Evolutionary conservation across 2,113 vertebrate genomes (phyloP), one percentile per base, ranked within the genome.

Genomic region (Phaethon lepturus): DNA sequence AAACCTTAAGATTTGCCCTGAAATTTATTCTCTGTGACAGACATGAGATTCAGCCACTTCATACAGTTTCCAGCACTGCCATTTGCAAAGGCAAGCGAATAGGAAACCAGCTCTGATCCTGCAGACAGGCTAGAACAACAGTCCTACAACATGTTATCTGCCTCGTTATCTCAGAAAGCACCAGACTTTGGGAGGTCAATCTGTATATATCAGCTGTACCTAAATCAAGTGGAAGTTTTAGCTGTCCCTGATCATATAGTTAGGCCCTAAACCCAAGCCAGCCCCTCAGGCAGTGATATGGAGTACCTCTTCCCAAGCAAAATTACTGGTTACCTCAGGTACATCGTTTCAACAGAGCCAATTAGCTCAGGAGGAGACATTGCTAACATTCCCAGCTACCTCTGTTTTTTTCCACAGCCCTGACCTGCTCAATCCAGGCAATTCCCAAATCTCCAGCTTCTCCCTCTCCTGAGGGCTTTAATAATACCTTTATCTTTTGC

Each of bases 401-500:
- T 85, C 82, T 45, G 52, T 19, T 79, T 85, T 38, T 68, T 53
- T 91, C 82, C 47, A 69, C 67, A 83, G 75, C 8, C 2, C 72
- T 67, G 86, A 86, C 94, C 86, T 86, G 83, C 86, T 86, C 81
- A 79, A 68, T 66, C 73, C 13, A 89, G 56, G 47, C 79, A 90
- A 82, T 75, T 69, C 49, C 66, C 69, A 59, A 73, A 66, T 47
- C 68, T 75, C 49, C 73, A 94, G 75, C 60, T 89, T 75, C 83
- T 86, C 67, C 16, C 63, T 93, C 85, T 93, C 89, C 69, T 31
- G 44, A 69, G 77, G 33, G 44, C 47, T 95, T 88, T 92, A 86
- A 69, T 88, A 93, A 79, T 53, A 87, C 47, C 73, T 95, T 94
- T 95, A 94, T 94, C 73, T 88, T 88, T 77, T 68, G 56, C 76